Conservation (phyloP, 2,888 invertebrate genomes). For the Thecophora atra region DNA sequence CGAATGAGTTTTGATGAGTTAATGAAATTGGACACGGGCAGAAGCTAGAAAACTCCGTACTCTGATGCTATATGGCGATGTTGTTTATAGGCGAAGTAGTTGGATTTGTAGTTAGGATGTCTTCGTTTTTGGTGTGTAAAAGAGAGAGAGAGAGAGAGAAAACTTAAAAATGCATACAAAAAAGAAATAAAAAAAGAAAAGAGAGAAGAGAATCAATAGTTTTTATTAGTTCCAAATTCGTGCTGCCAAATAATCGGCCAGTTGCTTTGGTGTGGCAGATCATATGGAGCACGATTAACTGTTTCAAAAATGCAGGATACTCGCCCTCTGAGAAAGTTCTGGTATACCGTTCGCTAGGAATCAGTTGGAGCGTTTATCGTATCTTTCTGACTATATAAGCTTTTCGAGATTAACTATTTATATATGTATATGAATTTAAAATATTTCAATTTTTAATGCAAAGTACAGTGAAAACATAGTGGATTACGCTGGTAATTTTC, state of each 20-base stretch:
- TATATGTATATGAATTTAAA: constrained; percentile 30
- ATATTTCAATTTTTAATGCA: constrained; percentile 29
- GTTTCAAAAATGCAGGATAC: constrained; percentile 34
- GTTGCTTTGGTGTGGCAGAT: constrained; percentile 18
- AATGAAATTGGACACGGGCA: constrained; percentile 33
- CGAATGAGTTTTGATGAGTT: constrained; percentile 34
- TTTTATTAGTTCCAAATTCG: constrained; percentile 43
- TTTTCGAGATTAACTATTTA: constrained; percentile 26
- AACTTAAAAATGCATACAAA: constrained; percentile 53
- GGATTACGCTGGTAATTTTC: constrained; percentile 35
- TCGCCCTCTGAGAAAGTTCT: constrained; percentile 34
- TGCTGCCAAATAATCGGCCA: constrained; percentile 34
- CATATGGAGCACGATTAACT: constrained; percentile 32
- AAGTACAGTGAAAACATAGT: constrained; percentile 29
- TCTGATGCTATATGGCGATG: constrained; percentile 30
- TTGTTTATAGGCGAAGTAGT: constrained; percentile 36
- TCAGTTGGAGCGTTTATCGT: constrained; percentile 25
- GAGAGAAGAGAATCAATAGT: constrained; percentile 52
- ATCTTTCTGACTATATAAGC: constrained; percentile 15
- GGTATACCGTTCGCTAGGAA: constrained; percentile 23
- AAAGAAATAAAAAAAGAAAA: constrained; percentile 54
- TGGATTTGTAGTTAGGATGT: constrained; percentile 38
- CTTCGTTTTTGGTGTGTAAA: constrained; percentile 48
- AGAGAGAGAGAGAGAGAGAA: constrained; percentile 47
- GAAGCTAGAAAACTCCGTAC: constrained; percentile 34